A percentile compares a stretch with the other conserved stretches of the same genome.
Conservation (phyloP, 2,888 invertebrate species). For the Lithosia quadra region DNA sequence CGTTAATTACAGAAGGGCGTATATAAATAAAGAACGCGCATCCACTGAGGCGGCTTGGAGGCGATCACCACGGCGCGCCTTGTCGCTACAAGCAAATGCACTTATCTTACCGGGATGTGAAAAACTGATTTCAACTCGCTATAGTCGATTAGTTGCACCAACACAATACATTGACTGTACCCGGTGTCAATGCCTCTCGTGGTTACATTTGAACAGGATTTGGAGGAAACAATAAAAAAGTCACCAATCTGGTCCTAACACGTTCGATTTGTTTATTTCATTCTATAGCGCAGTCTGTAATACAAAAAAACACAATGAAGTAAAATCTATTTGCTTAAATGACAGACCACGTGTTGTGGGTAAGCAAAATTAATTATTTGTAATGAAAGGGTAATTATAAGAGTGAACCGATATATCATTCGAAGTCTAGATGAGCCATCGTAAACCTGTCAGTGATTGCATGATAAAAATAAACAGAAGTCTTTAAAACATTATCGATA, state of each 20-base stretch:
- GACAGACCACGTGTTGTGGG: background rate
- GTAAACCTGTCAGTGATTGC: slow-evolving; percentile 69
- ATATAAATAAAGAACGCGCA: slow-evolving; percentile 83
- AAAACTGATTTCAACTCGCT: slow-evolving; percentile 80
- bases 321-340: background rate
- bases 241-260: slow-evolving; percentile 62
- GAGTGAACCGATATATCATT: slow-evolving; percentile 61
- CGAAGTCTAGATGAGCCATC: slow-evolving; percentile 57
- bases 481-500: slow-evolving; percentile 79
- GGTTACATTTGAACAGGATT: slow-evolving; percentile 76
- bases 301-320: background rate
- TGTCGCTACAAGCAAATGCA: slow-evolving; percentile 87
- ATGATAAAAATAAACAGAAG: slow-evolving; percentile 80
- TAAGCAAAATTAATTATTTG: slow-evolving; percentile 49
- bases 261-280: slow-evolving; percentile 60
- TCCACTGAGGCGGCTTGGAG: slow-evolving; percentile 77
- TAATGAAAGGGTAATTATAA: slow-evolving; percentile 67
- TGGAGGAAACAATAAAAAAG: slow-evolving; percentile 71
- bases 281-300: background rate
- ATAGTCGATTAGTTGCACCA: slow-evolving; percentile 81
- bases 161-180: slow-evolving; percentile 69
- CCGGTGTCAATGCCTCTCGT: slow-evolving; percentile 77
- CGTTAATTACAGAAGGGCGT: slow-evolving; percentile 84
- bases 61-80: slow-evolving; percentile 80
- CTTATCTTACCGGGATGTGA: slow-evolving; percentile 85